Conservation (phyloP, 2,888 invertebrate species). For the Pristionchus entomophagus region DNA sequence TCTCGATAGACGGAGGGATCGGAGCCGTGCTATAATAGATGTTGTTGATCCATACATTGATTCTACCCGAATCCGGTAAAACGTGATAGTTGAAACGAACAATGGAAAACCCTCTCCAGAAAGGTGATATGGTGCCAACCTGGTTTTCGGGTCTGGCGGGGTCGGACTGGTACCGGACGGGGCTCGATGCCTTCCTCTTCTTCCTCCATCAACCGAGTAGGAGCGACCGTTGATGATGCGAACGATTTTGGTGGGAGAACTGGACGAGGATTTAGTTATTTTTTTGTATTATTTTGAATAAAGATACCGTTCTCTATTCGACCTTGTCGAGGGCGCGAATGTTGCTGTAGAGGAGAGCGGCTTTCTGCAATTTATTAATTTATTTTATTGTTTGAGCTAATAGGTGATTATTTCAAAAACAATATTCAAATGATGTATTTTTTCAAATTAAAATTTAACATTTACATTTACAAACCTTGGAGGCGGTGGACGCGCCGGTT, state of each 20-base stretch:
- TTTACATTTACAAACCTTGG: not conserved
- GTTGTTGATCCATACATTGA: not conserved
- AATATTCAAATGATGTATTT: not conserved
- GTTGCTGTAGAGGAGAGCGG: not conserved
- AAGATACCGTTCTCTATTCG: not conserved
- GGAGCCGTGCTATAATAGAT: not conserved
- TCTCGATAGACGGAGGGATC: not conserved
- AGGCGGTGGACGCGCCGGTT: constrained; percentile 32
- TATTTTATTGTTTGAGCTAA: not conserved
- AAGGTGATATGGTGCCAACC: not conserved
- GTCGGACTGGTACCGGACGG: not conserved
- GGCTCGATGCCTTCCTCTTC: not conserved
- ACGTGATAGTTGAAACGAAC: too few relatives aligned
- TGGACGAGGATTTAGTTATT: not conserved
- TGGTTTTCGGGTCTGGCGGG: not conserved
- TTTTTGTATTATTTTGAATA: not conserved
- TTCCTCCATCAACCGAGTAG: constrained; percentile 23
- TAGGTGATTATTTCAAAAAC: too few relatives aligned
- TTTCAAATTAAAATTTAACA: not conserved
- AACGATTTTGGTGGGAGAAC: constrained; percentile 38
- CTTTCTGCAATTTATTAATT: not conserved
- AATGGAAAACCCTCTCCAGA: too few relatives aligned
- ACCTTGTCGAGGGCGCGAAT: not conserved
- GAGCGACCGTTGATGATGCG: constrained; percentile 41
- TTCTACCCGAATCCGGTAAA: too few relatives aligned